Evolutionary conservation across 2,888 invertebrate genomes (phyloP).

Genomic region (Pyrrhia umbra): DNA sequence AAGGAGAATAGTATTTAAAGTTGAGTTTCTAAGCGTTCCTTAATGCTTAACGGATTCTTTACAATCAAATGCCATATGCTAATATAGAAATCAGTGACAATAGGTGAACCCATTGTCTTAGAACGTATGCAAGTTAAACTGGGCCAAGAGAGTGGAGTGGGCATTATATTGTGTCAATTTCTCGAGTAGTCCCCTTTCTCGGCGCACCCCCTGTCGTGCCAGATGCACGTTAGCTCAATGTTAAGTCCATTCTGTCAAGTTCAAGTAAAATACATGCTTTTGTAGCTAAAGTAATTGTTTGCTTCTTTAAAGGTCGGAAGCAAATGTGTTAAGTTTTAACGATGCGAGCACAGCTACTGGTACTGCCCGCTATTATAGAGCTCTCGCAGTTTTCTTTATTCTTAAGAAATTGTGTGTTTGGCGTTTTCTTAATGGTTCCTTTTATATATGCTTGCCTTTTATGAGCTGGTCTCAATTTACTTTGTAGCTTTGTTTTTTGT

Average conservation of each 20-base stretch:
- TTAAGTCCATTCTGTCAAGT: conserved; percentile 52
- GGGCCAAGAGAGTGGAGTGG: conserved; percentile 49
- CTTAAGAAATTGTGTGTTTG: conserved; percentile 8
- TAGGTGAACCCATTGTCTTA: conserved; percentile 23
- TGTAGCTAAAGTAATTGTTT: conserved; percentile 38
- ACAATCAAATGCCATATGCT: conserved; percentile 2
- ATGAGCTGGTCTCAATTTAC: conserved; percentile 19
- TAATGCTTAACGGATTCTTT: neutral
- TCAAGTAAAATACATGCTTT: conserved; percentile 51
- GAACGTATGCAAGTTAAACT: conserved; percentile 46
- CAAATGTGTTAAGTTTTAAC: conserved; percentile 35
- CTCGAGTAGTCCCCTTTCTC: conserved; percentile 31
- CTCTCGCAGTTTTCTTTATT: conserved; percentile 28
- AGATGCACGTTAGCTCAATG: conserved; percentile 51
- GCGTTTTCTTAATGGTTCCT: conserved; percentile 7
- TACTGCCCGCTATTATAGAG: conserved; percentile 4
- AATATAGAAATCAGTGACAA: conserved; percentile 36
- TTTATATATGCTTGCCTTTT: conserved; percentile 14
- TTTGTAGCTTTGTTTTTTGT: neutral
- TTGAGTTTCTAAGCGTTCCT: neutral
- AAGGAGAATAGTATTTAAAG: neutral
- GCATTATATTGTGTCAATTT: conserved; percentile 57
- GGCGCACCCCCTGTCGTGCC: conserved; percentile 52
- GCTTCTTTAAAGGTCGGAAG: conserved; percentile 43
- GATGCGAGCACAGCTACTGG: conserved; percentile 4